These are phyloP conservation scores for Sebastes kiyomatsui DNA, from an alignment of 2,797 vertebrate genomes.

Conservation along the genomic window DNA sequence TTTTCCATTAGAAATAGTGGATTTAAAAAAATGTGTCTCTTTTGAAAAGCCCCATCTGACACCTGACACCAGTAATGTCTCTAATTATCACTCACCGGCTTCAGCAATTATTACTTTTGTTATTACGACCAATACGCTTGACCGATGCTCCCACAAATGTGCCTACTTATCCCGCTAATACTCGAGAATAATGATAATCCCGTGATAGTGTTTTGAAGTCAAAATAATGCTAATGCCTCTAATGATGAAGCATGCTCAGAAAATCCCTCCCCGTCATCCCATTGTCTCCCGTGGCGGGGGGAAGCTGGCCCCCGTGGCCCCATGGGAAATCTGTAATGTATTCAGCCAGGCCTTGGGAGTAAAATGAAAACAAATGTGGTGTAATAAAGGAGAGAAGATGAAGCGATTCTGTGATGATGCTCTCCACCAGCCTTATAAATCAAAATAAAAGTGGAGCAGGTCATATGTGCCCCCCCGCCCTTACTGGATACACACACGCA, in stretches of 20 bases:
- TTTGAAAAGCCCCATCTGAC: background rate
- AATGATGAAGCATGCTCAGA: constrained; percentile 76
- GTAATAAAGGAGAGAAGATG: constrained; percentile 84
- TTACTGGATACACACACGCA: constrained; percentile 19
- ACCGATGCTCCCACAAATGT: constrained; percentile 42
- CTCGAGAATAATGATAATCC: constrained; percentile 58
- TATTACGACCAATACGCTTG: constrained; percentile 35
- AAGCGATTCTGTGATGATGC: constrained; percentile 82
- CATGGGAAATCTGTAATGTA: constrained; percentile 81
- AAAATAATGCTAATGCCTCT: constrained; percentile 73
- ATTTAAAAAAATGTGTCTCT: background rate
- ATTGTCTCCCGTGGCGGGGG: constrained; percentile 69
- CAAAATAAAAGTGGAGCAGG: constrained; percentile 83
- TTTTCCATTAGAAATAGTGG: background rate
- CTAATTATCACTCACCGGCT: constrained; percentile 33
- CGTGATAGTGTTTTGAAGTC: constrained; percentile 63
- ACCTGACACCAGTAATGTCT: constrained; percentile 17
- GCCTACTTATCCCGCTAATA: constrained; percentile 51
- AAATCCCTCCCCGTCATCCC: constrained; percentile 72
- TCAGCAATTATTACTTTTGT: constrained; percentile 27
- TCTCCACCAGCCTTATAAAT: constrained; percentile 80
- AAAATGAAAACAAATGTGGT: constrained; percentile 86
- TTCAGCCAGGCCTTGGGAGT: constrained; percentile 80
- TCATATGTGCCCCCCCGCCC: constrained; percentile 58
- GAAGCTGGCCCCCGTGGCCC: constrained; percentile 60